phyloP scores from a whole-genome alignment of 2,888 invertebrate species.

The Zaprionus bogoriensis region DNA sequence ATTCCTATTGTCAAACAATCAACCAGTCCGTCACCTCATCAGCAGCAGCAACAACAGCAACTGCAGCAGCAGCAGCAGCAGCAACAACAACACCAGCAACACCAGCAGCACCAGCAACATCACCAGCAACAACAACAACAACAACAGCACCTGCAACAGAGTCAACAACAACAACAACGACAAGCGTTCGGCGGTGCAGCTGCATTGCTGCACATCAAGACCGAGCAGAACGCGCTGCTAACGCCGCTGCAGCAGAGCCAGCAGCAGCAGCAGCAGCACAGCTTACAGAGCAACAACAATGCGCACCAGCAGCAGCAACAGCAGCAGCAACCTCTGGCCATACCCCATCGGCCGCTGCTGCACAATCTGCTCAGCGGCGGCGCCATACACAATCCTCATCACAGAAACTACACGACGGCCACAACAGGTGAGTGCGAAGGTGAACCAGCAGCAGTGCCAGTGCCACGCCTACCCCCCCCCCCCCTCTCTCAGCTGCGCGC shows the following conservation, averaged over 20 bases:
- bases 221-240: slow-evolving; percentile 80
- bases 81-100: slow-evolving; percentile 76
- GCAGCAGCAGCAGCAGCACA: slow-evolving; percentile 62
- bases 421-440: slow-evolving; percentile 81
- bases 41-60: slow-evolving; percentile 75
- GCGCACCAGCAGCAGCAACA: slow-evolving; percentile 61
- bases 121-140: slow-evolving; percentile 58
- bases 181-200: slow-evolving; percentile 73
- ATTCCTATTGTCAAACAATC: slow-evolving; percentile 83
- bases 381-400: slow-evolving; percentile 83
- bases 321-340: slow-evolving; percentile 79
- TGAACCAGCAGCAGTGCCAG: slow-evolving; percentile 20
- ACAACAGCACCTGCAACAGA: slow-evolving; percentile 57
- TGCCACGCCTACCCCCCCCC: not conserved
- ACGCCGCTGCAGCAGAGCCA: slow-evolving; percentile 68
- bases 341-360: slow-evolving; percentile 82
- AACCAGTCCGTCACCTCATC: slow-evolving; percentile 82
- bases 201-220: slow-evolving; percentile 80
- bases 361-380: slow-evolving; percentile 83
- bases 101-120: slow-evolving; percentile 55
- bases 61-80: slow-evolving; percentile 68
- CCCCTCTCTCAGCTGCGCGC: not conserved
- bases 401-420: slow-evolving; percentile 83
- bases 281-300: slow-evolving; percentile 61
- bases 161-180: slow-evolving; percentile 61